Percentiles rank a stretch among this genome's conserved stretches.
These are phyloP conservation scores for Laterallus jamaicensis DNA, from an alignment of 2,113 vertebrate species.

Conservation along the genomic window DNA sequence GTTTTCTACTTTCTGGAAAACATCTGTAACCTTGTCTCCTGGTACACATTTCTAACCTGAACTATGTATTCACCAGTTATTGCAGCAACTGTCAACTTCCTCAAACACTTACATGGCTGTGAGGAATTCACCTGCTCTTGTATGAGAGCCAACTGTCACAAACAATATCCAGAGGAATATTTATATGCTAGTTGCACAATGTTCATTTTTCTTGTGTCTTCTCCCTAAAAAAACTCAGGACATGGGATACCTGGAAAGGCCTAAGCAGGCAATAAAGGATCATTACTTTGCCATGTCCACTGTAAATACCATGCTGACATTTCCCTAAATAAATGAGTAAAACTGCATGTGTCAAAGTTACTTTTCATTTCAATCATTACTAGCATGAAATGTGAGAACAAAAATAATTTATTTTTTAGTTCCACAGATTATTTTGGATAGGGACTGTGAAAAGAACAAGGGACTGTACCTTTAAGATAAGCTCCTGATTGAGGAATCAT, in stretches of 20 bases:
- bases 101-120: neutral
- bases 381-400: neutral
- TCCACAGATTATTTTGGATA: neutral
- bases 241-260: neutral
- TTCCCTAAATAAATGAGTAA: neutral
- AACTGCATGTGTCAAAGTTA: neutral
- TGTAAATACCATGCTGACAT: neutral
- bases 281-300: neutral
- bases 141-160: neutral
- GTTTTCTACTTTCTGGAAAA: neutral
- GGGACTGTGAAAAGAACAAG: neutral
- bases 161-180: neutral
- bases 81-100: constrained; percentile 16
- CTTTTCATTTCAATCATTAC: neutral
- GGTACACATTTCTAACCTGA: neutral
- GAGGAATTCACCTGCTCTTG: neutral
- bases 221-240: neutral
- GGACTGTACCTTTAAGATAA: neutral
- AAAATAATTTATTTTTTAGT: neutral
- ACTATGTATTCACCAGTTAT: neutral
- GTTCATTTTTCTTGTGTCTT: neutral
- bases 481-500: neutral
- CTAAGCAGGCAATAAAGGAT: neutral
- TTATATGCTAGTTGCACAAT: neutral
- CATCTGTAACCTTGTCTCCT: neutral